Evolutionary conservation across 2,113 vertebrate species (phyloP), one percentile per base, ranked within the genome.

Genomic region (Periophthalmus modestus): DNA sequence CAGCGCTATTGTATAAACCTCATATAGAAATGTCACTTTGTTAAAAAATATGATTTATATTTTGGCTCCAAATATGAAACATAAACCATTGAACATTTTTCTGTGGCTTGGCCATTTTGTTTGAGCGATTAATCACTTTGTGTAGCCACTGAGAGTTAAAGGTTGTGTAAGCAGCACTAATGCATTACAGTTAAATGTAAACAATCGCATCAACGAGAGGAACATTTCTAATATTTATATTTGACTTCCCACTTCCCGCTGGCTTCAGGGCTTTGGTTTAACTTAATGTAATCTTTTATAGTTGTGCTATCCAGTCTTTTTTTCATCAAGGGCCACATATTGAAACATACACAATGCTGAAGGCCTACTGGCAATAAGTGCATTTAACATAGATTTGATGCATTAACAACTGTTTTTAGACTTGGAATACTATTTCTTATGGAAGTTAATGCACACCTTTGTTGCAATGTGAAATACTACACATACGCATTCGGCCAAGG

Each of bases 31-130:
- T 84, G 58, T 84, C 70, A 75, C 72, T 78, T 74, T 69, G 50
- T 82, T 78, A 78, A 88, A 85, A 81, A 79, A 72, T 73, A 28
- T 80, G 71, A 85, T 83, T 81, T 70, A 72, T 77, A 66, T 24
- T 72, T 67, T 74, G 73, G 16, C 70, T 74, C 43, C 34, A 87
- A 80, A 85, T 82, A 68, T 73, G 63, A 86, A 89, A 83, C 74
- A 74, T 54, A 46, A 66, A 72, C 66, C 24, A 5, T 72, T 69
- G 48, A 50, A 73, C 39, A 68, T n/a, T 57, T 71, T 58, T 24
- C 21, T 77, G 69, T 76, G 63, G 77, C 75, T 87, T 82, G 77
- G 72, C 66, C 12, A 69, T 76, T 71, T 75, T 75, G 46, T 74
- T 77, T 34, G 81, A 34, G 57, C 73, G 72, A 86, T 75, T 71